These are phyloP conservation scores for Myiothlypis coronata DNA, from an alignment of 2,797 vertebrate genomes.

Conservation along the genomic window DNA sequence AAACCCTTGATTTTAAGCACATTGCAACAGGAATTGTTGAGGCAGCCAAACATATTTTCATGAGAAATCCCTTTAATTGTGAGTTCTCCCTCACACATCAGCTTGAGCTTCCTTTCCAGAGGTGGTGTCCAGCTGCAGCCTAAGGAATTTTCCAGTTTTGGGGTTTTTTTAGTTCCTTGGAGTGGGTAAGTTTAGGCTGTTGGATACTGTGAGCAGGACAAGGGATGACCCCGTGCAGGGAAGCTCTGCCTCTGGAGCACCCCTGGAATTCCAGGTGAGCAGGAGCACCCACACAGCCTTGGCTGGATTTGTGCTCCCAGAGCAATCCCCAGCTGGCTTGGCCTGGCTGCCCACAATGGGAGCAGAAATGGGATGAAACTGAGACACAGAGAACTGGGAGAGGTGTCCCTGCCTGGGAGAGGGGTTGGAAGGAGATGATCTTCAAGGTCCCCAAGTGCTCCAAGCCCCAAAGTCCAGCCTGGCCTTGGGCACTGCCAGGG, in stretches of 20 bases:
- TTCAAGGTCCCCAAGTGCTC: not conserved
- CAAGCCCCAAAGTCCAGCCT: not conserved
- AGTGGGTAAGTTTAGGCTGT: not conserved
- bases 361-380: not conserved
- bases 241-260: not conserved
- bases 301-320: not conserved
- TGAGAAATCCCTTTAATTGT: not conserved
- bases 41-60: not conserved
- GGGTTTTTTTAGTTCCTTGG: not conserved
- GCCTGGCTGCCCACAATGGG: not conserved
- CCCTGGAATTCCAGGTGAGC: not conserved
- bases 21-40: not conserved
- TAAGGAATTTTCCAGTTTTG: not conserved
- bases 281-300: not conserved
- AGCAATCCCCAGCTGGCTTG: not conserved
- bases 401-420: not conserved
- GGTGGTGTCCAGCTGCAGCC: not conserved
- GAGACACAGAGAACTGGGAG: not conserved
- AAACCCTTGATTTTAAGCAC: not conserved
- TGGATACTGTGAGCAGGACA: not conserved
- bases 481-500: not conserved
- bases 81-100: not conserved
- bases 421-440: not conserved
- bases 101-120: not conserved
- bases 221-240: rapidly evolving